These are phyloP conservation scores for Cyprinella venusta DNA, from an alignment of 2,797 vertebrate genomes.

Conservation along the genomic window DNA sequence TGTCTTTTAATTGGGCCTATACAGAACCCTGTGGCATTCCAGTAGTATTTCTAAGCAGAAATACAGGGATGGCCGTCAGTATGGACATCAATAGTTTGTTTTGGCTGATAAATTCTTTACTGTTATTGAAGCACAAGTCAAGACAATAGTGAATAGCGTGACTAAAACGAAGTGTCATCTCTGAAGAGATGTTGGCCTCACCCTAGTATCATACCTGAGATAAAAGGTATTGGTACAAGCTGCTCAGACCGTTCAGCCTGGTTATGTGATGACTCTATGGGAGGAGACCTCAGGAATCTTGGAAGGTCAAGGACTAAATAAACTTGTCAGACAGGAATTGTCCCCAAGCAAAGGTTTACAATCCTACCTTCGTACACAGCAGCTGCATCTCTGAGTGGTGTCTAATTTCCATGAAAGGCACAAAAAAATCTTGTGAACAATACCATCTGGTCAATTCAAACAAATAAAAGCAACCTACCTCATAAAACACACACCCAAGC, in stretches of 20 bases:
- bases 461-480: neutral
- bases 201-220: slow-evolving; percentile 47
- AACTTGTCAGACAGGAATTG: slow-evolving; percentile 58
- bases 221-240: slow-evolving; percentile 51
- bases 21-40: neutral
- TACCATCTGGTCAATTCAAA: neutral
- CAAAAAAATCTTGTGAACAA: slow-evolving; percentile 2
- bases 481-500: slow-evolving; percentile 5
- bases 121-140: neutral
- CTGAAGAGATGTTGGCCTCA: slow-evolving; percentile 27
- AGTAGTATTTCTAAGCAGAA: neutral
- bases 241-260: slow-evolving; percentile 37
- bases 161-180: neutral
- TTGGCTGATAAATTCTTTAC: neutral
- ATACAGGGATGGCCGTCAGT: neutral
- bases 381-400: slow-evolving; percentile 19
- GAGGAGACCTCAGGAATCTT: slow-evolving; percentile 44
- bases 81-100: neutral
- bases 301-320: slow-evolving; percentile 38
- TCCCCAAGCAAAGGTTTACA: slow-evolving; percentile 49
- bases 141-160: neutral
- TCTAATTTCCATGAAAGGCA: slow-evolving; percentile 9
- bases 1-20: neutral
- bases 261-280: slow-evolving; percentile 46
- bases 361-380: slow-evolving; percentile 41